Evolutionary conservation across 2,888 invertebrate genomes (phyloP).

Genomic region (Panopea generosa): DNA sequence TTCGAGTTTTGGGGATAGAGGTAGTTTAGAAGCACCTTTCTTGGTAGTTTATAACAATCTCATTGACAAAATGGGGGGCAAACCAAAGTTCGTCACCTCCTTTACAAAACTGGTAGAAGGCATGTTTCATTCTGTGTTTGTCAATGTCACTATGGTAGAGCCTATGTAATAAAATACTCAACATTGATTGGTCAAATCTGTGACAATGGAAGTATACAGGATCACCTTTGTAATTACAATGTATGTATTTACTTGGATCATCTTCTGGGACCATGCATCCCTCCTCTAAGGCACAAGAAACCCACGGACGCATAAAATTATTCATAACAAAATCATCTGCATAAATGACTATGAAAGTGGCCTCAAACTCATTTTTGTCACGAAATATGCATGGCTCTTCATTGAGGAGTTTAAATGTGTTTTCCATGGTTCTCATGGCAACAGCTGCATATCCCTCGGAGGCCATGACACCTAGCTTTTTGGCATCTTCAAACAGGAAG

Average conservation of each 20-base stretch:
- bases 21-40: conserved; percentile 28
- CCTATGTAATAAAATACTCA: conserved; percentile 52
- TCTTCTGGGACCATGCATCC: conserved; percentile 56
- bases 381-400: conserved; percentile 50
- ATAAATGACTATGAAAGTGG: conserved; percentile 52
- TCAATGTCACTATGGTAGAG: conserved; percentile 32
- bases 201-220: conserved; percentile 50
- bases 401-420: conserved; percentile 42
- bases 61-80: conserved; percentile 46
- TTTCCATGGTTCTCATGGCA: conserved; percentile 42
- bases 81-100: conserved; percentile 43
- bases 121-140: conserved; percentile 37
- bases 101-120: conserved; percentile 48
- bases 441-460: conserved; percentile 37
- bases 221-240: conserved; percentile 27
- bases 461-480: conserved; percentile 40
- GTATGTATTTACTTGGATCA: conserved; percentile 17
- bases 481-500: conserved; percentile 27
- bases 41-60: conserved; percentile 17
- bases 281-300: conserved; percentile 55
- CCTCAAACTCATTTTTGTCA: conserved; percentile 53
- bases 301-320: conserved; percentile 55
- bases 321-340: conserved; percentile 46
- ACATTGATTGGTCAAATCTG: conserved; percentile 61
- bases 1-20: too few relatives aligned